Conservation (phyloP, 2,113 vertebrate genomes). For the Acrocephalus arundinaceus region DNA sequence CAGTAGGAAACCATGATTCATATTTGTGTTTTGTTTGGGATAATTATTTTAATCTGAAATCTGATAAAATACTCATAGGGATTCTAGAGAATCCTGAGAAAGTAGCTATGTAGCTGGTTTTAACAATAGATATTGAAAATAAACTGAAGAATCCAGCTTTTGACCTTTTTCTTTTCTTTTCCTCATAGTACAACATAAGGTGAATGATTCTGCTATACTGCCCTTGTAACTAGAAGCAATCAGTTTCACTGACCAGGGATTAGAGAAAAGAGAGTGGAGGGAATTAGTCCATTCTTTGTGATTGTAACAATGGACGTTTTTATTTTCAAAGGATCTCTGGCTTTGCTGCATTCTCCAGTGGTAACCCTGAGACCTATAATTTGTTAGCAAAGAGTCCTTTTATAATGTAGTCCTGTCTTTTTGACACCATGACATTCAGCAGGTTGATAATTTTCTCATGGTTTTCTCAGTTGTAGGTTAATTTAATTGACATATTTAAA, state of each 20-base stretch:
- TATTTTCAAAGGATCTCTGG: neutral
- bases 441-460: neutral
- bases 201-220: neutral
- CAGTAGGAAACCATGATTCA: neutral
- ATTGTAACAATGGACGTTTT: neutral
- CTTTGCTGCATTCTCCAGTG: neutral
- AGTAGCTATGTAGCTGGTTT: neutral
- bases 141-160: neutral
- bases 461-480: neutral
- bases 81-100: neutral
- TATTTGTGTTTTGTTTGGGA: neutral
- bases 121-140: neutral
- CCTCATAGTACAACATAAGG: neutral
- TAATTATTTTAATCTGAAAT: neutral
- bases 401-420: neutral
- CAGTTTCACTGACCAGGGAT: neutral
- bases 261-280: neutral
- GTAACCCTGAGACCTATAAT: neutral
- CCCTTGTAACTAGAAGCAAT: neutral
- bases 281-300: constrained; percentile 20
- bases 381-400: constrained; percentile 10
- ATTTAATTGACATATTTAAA: neutral
- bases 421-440: neutral
- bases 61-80: neutral
- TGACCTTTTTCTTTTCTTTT: neutral